Conservation (phyloP, 2,113 vertebrate species). For the Chionis minor region DNA sequence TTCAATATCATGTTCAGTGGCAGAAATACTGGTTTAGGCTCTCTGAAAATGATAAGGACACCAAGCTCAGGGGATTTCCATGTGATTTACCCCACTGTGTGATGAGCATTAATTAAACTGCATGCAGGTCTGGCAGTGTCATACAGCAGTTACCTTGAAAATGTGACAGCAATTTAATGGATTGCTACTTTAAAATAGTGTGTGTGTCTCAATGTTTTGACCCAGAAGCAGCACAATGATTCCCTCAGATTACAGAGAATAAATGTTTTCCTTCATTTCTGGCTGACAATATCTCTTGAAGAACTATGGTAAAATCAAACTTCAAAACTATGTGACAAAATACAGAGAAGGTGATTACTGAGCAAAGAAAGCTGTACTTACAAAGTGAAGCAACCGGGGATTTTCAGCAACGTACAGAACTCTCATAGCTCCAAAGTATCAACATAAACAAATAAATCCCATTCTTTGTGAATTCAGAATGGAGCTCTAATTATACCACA, state of each 20-base stretch:
- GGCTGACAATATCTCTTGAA: background rate
- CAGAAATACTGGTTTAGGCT: background rate
- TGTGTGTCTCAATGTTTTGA: background rate
- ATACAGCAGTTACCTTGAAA: background rate
- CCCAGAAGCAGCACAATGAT: background rate
- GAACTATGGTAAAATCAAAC: background rate
- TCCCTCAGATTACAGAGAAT: background rate
- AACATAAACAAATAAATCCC: background rate
- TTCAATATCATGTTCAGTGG: background rate
- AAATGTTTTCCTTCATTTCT: background rate
- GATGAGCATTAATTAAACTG: background rate
- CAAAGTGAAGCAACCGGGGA: background rate
- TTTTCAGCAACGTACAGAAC: background rate
- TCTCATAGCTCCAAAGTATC: background rate
- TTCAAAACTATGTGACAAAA: background rate
- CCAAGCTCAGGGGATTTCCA: background rate
- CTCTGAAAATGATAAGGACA: background rate
- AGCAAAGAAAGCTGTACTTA: background rate
- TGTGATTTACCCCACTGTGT: background rate
- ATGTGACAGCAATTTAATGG: background rate
- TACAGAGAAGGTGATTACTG: background rate
- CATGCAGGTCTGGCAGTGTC: background rate
- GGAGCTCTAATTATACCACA: background rate
- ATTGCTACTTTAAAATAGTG: background rate
- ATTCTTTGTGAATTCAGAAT: background rate